A percentile compares a stretch with the other conserved stretches of the same genome.
phyloP scores from a whole-genome alignment of 2,113 vertebrate species.

The Cygnus buccinator region DNA sequence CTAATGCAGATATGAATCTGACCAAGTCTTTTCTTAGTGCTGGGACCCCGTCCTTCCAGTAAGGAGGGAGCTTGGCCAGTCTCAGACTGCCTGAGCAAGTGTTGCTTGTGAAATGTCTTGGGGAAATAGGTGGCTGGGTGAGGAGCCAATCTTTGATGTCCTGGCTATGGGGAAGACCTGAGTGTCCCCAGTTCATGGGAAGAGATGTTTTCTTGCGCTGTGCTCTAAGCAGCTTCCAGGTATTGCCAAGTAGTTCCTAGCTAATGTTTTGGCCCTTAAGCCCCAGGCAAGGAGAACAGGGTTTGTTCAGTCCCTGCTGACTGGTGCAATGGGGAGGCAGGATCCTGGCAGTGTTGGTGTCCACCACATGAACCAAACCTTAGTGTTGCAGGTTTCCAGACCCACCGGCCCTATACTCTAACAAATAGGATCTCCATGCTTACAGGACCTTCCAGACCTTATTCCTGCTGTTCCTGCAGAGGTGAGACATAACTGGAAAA shows the following conservation, averaged over 20 bases:
- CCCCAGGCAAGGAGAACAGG: not conserved
- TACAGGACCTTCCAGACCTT: not conserved
- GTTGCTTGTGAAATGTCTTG: not conserved
- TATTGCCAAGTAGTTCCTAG: not conserved
- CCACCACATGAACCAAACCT: not conserved
- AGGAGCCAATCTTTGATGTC: not conserved
- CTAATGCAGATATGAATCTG: not conserved
- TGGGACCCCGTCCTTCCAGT: not conserved
- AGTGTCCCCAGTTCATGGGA: not conserved
- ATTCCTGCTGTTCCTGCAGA: not conserved
- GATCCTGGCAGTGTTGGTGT: not conserved
- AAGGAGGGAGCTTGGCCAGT: not conserved
- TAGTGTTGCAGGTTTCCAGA: not conserved
- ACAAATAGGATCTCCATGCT: not conserved
- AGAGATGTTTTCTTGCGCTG: not conserved
- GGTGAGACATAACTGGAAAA: not conserved
- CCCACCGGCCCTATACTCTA: not conserved
- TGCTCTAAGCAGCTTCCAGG: not conserved
- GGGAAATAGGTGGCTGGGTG: not conserved
- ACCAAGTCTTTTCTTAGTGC: not conserved
- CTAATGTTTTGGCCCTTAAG: not conserved
- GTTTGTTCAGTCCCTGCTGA: not conserved
- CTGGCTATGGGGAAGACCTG: not conserved
- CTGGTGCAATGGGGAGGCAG: accelerated
- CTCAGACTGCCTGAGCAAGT: accelerated